Base-by-base conservation (phyloP, 2,888 invertebrate species). In the Chydorus sphaericus region DNA sequence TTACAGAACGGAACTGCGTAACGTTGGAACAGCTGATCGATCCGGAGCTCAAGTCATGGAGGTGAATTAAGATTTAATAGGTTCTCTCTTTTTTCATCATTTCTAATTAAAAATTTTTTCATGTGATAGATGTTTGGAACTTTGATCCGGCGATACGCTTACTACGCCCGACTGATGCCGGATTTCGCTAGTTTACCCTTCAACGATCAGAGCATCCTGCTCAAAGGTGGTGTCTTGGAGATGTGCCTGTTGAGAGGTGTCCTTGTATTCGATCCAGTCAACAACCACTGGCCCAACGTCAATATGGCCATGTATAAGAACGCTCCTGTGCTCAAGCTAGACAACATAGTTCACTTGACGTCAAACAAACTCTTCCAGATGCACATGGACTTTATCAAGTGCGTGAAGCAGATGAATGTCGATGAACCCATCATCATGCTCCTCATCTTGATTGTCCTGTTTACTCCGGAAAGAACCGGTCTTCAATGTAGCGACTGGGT, bases 221-320 rank as follows among this genome's bases (percentile, higher is more conserved):
- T 68, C 2, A 59, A 66, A 61, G 68, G 67, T 30, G 70, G 70
- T 0, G 70, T 72, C 18, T 66, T 72, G 61, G 72, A 72, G 61
- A 68, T 72, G 60, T 69, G 71, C 63, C 67, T 71, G 30, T 63
- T 73, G 14, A 65, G 71, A 6, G 69, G 70, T 11, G 70, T 71
- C 3, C 66, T 69, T 62, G 66, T 66, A 23, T 72, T 69, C 60
- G 70, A 72, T 62, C 62, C 64, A 6, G 61, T 63, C 49, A 61
- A 63, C 28, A 61, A 63, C 48, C 63, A 65, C 14, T 67, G 67
- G 67, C 65, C 65, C 1, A 59, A 55, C 49, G 57, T 60, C 11
- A 60, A 56, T 18, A 55, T 59, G 57, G 60, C 62, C 37, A 58
- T 63, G 53, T 62, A 65, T 58, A 61, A 63, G 57, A 62, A 63